Evolutionary conservation across 1,140 invertebrate genomes (phyloP).

Genomic region (Drosophila bifasciata): DNA sequence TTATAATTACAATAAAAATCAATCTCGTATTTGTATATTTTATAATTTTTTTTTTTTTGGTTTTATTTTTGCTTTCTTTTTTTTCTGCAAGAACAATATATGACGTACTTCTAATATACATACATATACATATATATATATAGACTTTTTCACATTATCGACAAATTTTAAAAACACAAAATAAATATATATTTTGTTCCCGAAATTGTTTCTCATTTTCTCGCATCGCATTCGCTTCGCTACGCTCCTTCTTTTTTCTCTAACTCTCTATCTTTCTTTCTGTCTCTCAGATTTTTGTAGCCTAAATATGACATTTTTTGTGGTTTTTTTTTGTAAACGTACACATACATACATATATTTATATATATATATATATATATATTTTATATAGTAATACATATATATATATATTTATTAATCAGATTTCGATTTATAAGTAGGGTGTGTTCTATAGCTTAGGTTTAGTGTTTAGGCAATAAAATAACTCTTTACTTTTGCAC

Average conservation of each 20-base stretch:
- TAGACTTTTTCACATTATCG: conserved; percentile 52
- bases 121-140: conserved; percentile 17
- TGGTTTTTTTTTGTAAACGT: conserved; percentile 50
- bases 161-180: conserved; percentile 74
- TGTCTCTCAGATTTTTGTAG: conserved; percentile 64
- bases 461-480: conserved; percentile 62
- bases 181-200: conserved; percentile 79
- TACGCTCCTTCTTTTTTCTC: conserved; percentile 5
- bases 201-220: conserved; percentile 63
- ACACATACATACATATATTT: conserved; percentile 50
- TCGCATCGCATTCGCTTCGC: conserved; percentile 4
- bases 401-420: conserved; percentile 50
- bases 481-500: conserved; percentile 53
- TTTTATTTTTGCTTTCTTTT: conserved; percentile 42
- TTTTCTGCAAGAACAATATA: conserved; percentile 58
- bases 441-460: conserved; percentile 52
- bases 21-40: too few species aligned
- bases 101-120: conserved; percentile 40
- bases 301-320: conserved; percentile 74
- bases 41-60: conserved; percentile 28
- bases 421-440: conserved; percentile 54
- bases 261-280: conserved; percentile 16
- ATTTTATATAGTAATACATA: conserved; percentile 15
- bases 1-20: too few species aligned
- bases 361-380: conserved; percentile 11